phyloP scores from a whole-genome alignment of 2,888 invertebrate species.

The Pelosia muscerda region DNA sequence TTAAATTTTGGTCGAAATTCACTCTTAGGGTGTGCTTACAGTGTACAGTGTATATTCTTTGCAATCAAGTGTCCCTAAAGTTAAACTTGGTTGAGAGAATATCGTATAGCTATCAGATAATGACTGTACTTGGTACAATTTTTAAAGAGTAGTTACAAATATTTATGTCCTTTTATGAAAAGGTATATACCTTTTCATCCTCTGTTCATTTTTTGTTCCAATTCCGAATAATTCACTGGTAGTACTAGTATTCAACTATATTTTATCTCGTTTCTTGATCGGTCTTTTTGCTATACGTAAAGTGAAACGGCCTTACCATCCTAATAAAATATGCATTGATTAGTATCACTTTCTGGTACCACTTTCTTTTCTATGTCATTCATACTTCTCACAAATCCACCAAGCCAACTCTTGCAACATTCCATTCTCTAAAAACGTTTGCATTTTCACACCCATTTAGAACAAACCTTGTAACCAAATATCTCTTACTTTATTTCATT shows the following conservation, averaged over 20 bases:
- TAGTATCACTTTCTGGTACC: not conserved
- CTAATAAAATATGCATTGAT: not conserved
- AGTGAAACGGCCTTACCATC: not conserved
- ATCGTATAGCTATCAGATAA: not conserved
- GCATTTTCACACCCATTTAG: not conserved
- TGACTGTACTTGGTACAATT: not conserved
- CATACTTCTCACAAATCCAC: not conserved
- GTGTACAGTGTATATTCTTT: too few species aligned
- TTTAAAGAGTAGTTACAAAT: not conserved
- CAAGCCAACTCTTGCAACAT: not conserved
- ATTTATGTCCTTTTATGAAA: not conserved
- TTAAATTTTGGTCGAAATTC: not conserved
- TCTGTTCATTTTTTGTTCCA: not conserved
- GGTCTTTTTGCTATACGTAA: not conserved
- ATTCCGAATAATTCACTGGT: not conserved
- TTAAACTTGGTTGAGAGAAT: not conserved
- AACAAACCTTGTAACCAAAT: constrained; percentile 30
- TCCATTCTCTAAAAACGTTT: not conserved
- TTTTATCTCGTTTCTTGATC: not conserved
- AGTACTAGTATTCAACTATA: not conserved
- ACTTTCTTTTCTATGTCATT: constrained; percentile 2
- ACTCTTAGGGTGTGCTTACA: not conserved
- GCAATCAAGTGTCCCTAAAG: too few species aligned
- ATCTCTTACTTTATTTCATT: constrained; percentile 35
- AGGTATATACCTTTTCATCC: too few species aligned